Evolutionary conservation across 1,140 invertebrate genomes (phyloP), one percentile per base, ranked within the genome.

Genomic region (Eueides isabella): DNA sequence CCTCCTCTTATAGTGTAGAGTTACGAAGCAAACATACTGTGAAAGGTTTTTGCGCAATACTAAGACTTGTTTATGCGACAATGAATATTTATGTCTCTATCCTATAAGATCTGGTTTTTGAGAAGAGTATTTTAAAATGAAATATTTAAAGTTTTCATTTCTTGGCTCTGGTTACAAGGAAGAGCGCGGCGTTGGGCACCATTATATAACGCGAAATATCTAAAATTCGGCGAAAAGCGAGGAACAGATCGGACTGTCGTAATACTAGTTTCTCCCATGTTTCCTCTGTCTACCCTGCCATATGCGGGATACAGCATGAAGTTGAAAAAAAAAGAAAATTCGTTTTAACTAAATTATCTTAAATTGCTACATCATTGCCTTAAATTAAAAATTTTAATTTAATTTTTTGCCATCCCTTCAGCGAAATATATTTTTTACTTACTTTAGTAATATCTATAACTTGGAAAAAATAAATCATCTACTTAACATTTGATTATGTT

Each of bases 1-100:
- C 48, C 35, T 9, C 26, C 69, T 61, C n/a, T 33, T 23, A 38
- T 48, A 19, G 66, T 61, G 14, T 69, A 35, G 30, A 61, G 30
- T 69, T 61, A 61, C 28, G 48, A 35, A 28, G 29, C n/a, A 61
- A 69, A 61, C 19, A 33, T 29, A 33, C 41, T 4, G 12, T 67
- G 38, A 38, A 67, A 67, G 48, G 19, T 55, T 55, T 55, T 55
- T 55, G 19, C 48, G 11, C 48, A 26, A 23, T 55, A 1, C 23
- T 11, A 26, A 55, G 9, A 55, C 23, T 44, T 55, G 23, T 55
- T 55, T 55, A 0, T 0, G 12, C 19, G 2, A 26, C 19, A 26
- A 55, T n/a, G n/a, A n/a, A n/a, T n/a, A n/a, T n/a, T n/a, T n/a
- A n/a, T n/a, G n/a, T n/a, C n/a, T n/a, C n/a, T n/a, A n/a, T n/a